Conservation (phyloP, 2,797 vertebrate species). For the Cyclura pinguis region DNA sequence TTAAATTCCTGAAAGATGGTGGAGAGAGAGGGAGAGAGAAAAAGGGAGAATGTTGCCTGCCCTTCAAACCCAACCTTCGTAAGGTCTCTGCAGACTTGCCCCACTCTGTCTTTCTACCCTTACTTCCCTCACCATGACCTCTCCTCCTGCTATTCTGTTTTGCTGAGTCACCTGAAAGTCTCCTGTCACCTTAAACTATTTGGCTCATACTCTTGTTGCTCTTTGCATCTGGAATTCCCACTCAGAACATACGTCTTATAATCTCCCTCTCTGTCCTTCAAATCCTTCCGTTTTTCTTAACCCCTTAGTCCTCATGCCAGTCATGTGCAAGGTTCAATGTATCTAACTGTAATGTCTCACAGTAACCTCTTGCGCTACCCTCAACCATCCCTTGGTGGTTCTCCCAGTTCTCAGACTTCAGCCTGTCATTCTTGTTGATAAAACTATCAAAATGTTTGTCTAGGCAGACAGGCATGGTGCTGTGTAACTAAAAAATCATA, state of each 20-base stretch:
- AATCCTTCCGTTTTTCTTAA: not conserved
- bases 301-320: not conserved
- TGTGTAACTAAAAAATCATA: not conserved
- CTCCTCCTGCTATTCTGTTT: not conserved
- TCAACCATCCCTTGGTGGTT: no score
- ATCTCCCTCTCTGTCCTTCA: not conserved
- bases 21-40: not conserved
- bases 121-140: slow-evolving; percentile 2
- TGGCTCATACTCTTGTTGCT: not conserved
- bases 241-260: not conserved
- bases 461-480: not conserved
- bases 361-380: not conserved
- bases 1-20: not conserved
- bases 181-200: not conserved
- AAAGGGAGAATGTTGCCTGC: not conserved
- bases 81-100: not conserved
- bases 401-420: not conserved
- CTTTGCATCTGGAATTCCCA: not conserved
- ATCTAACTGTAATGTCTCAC: not conserved
- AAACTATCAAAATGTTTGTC: slow-evolving; percentile 1
- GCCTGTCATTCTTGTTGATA: not conserved
- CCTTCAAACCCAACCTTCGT: slow-evolving; percentile 20
- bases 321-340: not conserved
- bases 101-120: not conserved
- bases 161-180: slow-evolving; percentile 14